Base-by-base conservation (phyloP, 2,113 vertebrate species). In the Mesitornis unicolor region DNA sequence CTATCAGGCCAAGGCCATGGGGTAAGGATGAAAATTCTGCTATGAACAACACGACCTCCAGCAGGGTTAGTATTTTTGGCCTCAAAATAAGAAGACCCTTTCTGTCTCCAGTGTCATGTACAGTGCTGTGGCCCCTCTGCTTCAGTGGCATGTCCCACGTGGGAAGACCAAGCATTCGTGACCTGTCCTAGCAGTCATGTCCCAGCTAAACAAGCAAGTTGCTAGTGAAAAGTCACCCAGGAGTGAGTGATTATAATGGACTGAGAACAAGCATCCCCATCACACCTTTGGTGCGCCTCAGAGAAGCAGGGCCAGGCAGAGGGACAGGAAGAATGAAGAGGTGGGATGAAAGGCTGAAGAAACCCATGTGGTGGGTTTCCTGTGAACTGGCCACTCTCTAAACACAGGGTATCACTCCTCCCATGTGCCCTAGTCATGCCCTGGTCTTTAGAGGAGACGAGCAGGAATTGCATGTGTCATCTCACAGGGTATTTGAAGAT, bases 71-170 rank as follows among this genome's bases (percentile, higher is more conserved):
- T 86, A 35, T 73, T 89, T 89, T 74, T 50, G 54, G 60, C 50
- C 54, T 86, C 25, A 71, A 74, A 70, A 54, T 36, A 73, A n/a
- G 48, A 85, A 79, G 21, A 51, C 6, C 6, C 2, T 77, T 87
- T 79, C 42, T 65, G 45, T 28, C 70, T 77, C 4, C 0, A 2
- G 7, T 1, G 1, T 21, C 61, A 73, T 21, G 25, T 40, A n/a
- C 16, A 60, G 14, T 42, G 28, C 12, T 1, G 3, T 8, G 18
- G 9, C 33, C 83, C 6, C 51, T 79, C 7, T 45, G 47, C 60
- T 82, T 69, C 65, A 42, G 56, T 45, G 43, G n/a, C 20, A 28
- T 16, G 6, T 61, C 42, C 26, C 22, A 2, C 0, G 0, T 43
- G 50, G 53, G 64, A 86, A 51, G 33, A 70, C 22, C 0, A 8